phyloP scores from a whole-genome alignment of 2,888 invertebrate genomes.

The Brachynemurus nebulosus region DNA sequence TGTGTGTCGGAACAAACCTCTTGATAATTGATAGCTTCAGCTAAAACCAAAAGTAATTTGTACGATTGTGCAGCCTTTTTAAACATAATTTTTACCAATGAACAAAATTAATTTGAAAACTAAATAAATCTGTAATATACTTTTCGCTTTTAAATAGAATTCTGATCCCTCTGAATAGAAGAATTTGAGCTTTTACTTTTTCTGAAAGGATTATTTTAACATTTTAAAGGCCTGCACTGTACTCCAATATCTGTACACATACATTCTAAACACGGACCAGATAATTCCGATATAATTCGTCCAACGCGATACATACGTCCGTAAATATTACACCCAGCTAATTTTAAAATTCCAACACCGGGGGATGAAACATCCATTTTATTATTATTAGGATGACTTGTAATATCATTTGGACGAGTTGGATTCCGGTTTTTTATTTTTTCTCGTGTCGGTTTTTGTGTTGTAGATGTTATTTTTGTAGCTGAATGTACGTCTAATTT shows the following conservation, averaged over 20 bases:
- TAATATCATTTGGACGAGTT: slow-evolving; percentile 13
- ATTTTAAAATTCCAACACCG: slow-evolving; percentile 48
- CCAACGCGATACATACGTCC: slow-evolving; percentile 79
- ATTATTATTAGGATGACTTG: slow-evolving; percentile 19
- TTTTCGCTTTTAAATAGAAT: too few species aligned
- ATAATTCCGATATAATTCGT: slow-evolving; percentile 66
- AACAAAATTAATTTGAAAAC: too few species aligned
- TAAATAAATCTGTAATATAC: too few species aligned
- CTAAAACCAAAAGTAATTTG: too few species aligned
- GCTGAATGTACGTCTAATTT: neutral
- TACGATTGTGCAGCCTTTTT: too few species aligned
- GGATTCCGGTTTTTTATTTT: slow-evolving; percentile 12
- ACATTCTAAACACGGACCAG: slow-evolving; percentile 69
- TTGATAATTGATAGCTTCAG: too few species aligned
- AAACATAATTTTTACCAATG: too few species aligned
- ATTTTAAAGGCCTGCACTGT: slow-evolving; percentile 56
- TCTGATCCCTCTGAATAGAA: too few species aligned
- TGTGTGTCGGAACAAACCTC: too few species aligned
- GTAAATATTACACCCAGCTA: slow-evolving; percentile 82
- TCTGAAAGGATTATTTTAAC: slow-evolving; percentile 29
- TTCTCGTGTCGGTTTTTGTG: slow-evolving; percentile 11
- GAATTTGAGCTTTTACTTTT: too few species aligned
- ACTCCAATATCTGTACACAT: slow-evolving; percentile 78
- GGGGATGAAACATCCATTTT: slow-evolving; percentile 19
- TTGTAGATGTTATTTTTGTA: slow-evolving; percentile 5